These are phyloP conservation scores for Ianthella basta DNA, from an alignment of 37 sponge, comb jelly and placozoan species.

Conservation along the genomic window DNA sequence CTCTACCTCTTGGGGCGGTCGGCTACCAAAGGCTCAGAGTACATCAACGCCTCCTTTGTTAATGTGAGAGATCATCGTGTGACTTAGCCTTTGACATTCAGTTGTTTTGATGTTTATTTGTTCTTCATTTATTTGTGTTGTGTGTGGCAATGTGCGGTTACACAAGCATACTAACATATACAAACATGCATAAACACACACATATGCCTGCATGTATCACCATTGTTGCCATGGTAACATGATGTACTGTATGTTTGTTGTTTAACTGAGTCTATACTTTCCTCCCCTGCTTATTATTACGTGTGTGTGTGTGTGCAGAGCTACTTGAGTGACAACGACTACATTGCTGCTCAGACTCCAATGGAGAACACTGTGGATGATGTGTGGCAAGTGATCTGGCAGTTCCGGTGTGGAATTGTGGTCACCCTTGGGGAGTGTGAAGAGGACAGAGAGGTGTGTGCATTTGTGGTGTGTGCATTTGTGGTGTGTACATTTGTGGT, in stretches of 20 bases:
- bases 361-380: conserved; percentile 33
- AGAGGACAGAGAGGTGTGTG: not conserved
- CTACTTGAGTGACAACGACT: conserved; percentile 35
- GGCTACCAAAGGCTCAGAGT: conserved; percentile 29
- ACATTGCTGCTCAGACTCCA: conserved; percentile 44
- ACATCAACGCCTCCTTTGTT: conserved; percentile 44
- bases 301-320: not conserved
- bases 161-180: too few species aligned
- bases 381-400: conserved; percentile 43
- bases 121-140: not conserved
- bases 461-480: not conserved
- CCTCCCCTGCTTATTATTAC: not conserved
- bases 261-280: too few species aligned
- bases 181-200: too few species aligned
- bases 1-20: conserved; percentile 15
- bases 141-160: too few species aligned
- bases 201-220: too few species aligned
- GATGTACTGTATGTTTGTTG: too few species aligned
- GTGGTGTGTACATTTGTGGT: not conserved
- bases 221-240: too few species aligned
- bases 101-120: not conserved
- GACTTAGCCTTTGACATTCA: too few species aligned
- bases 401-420: conserved; percentile 22
- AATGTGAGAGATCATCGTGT: too few species aligned
- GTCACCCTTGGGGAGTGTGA: not conserved